Percentiles rank a stretch among this genome's conserved stretches.
Conservation (phyloP, 2,113 vertebrate genomes). For the Eublepharis macularius region DNA sequence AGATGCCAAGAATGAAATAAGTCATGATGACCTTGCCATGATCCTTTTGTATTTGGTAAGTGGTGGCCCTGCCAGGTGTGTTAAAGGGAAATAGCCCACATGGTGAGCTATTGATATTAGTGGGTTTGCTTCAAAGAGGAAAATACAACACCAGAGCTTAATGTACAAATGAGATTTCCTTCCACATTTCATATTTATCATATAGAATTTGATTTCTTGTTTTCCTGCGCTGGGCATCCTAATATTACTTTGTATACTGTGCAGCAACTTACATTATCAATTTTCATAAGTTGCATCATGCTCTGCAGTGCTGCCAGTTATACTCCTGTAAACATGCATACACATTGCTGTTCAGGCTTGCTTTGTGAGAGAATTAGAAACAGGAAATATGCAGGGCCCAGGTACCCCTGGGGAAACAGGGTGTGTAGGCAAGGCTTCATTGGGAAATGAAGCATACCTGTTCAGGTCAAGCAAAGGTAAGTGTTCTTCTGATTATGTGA, state of each 20-base stretch:
- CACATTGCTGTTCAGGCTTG: too few species aligned
- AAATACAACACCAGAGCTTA: neutral
- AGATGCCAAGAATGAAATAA: constrained; percentile 12
- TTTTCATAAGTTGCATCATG: neutral
- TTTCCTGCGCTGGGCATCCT: neutral
- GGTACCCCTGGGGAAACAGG: too few species aligned
- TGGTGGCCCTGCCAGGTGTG: neutral
- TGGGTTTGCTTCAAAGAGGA: neutral
- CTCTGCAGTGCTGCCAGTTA: neutral
- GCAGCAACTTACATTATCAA: too few species aligned
- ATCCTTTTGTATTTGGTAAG: neutral
- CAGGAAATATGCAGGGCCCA: too few species aligned
- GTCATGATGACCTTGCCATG: neutral
- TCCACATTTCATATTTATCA: neutral
- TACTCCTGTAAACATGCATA: too few species aligned
- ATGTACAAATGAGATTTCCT: fast-evolving
- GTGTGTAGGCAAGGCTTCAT: too few species aligned
- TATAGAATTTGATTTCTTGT: neutral
- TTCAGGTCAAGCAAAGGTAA: too few species aligned
- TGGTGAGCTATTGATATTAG: neutral
- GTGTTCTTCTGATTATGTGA: too few species aligned
- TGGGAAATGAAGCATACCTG: too few species aligned
- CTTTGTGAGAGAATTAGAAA: too few species aligned
- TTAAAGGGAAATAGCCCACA: neutral
- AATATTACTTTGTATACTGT: neutral